A percentile compares a stretch with the other conserved stretches of the same genome.
phyloP scores from a whole-genome alignment of 2,797 vertebrate species.

The Spinibarbus caldwelli region DNA sequence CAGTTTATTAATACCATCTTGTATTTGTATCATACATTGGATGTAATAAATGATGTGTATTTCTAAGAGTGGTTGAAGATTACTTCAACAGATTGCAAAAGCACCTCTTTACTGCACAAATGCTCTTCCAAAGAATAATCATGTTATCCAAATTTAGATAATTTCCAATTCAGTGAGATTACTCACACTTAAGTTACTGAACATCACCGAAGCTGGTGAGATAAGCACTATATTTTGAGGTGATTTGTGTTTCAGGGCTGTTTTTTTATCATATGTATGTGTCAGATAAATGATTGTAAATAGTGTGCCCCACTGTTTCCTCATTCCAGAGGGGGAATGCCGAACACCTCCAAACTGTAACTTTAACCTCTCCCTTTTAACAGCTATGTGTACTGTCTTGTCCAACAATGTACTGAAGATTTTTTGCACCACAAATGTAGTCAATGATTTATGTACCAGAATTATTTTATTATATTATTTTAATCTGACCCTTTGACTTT shows the following conservation, averaged over 20 bases:
- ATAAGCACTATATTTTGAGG: not conserved
- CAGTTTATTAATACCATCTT: not conserved
- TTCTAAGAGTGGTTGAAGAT: not conserved
- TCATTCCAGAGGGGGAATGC: not conserved
- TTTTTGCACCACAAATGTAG: not conserved
- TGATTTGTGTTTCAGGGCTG: not conserved
- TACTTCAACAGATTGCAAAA: not conserved
- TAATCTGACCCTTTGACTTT: not conserved
- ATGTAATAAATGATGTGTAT: not conserved
- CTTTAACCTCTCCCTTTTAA: not conserved
- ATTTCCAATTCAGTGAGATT: not conserved
- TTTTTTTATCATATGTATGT: not conserved
- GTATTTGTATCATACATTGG: not conserved
- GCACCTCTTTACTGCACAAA: not conserved
- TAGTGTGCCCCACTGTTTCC: not conserved
- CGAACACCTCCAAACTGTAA: not conserved
- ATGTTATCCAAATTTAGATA: not conserved
- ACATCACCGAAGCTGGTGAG: not conserved
- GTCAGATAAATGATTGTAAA: not conserved
- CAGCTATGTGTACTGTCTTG: not conserved
- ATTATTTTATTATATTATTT: not conserved
- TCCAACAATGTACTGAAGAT: not conserved
- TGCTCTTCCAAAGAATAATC: not conserved
- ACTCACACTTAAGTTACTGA: not conserved
- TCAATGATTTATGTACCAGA: no score